These are phyloP conservation scores for Drosophila prosaltans DNA, from an alignment of 1,140 invertebrate species.

Conservation along the genomic window DNA sequence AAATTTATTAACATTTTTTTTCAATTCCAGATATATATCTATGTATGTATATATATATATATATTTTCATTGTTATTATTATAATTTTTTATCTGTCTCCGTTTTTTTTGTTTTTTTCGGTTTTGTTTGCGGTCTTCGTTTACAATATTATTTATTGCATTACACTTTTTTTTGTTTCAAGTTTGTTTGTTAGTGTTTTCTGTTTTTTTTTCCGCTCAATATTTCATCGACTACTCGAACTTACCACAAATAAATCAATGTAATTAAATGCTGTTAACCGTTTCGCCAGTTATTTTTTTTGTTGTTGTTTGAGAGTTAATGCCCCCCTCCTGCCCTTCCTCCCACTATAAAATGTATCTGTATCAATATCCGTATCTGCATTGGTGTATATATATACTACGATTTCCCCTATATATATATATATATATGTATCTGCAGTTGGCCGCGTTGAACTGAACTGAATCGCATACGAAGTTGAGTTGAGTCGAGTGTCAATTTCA, in stretches of 20 bases:
- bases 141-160: background rate
- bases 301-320: constrained; percentile 6
- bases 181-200: constrained; percentile 35
- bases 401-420: background rate
- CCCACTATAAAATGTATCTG: background rate
- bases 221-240: constrained; percentile 28
- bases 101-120: background rate
- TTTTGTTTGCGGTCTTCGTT: background rate
- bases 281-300: constrained; percentile 15
- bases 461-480: background rate
- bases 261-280: constrained; percentile 66
- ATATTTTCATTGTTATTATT: background rate
- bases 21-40: background rate
- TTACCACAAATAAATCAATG: constrained; percentile 66
- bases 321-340: background rate
- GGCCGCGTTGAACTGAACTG: background rate
- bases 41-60: background rate
- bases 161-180: background rate
- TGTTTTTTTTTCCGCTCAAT: constrained; percentile 33
- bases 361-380: no score
- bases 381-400: no score
- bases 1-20: background rate
- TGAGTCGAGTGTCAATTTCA: constrained; percentile 39
- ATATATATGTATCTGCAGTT: background rate
- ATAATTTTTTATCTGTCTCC: constrained; percentile 2